These are phyloP conservation scores for Enteromius trimaculatus DNA, from an alignment of 2,797 vertebrate genomes.

Conservation along the genomic window DNA sequence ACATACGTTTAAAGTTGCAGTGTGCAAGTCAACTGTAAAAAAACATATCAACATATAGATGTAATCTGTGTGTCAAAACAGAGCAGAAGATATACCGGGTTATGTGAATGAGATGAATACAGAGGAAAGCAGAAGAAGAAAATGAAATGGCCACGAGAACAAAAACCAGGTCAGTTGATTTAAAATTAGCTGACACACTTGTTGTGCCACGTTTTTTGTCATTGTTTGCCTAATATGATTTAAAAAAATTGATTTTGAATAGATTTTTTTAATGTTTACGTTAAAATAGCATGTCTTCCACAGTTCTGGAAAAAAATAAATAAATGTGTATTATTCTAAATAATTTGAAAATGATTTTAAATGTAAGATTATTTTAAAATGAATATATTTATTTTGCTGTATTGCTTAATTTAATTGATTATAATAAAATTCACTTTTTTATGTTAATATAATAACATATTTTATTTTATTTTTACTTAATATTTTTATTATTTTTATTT, in stretches of 20 bases:
- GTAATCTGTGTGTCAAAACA: neutral
- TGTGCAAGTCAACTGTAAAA: slow-evolving; percentile 4
- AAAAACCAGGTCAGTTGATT: slow-evolving; percentile 22
- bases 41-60: neutral
- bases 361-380: no score
- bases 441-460: neutral
- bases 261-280: no score
- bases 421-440: neutral
- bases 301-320: no score
- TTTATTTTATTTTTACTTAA: no score
- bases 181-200: neutral
- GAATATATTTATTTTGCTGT: neutral
- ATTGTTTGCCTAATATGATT: no score
- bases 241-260: no score
- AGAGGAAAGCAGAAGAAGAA: neutral
- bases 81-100: neutral
- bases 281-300: no score
- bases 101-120: neutral
- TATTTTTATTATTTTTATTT: no score
- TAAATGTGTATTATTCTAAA: no score
- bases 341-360: no score
- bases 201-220: neutral
- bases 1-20: slow-evolving; percentile 9
- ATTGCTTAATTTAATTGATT: neutral
- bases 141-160: neutral